These are phyloP conservation scores for Todiramphus saurophagus DNA, from an alignment of 2,113 vertebrate genomes.

Conservation along the genomic window DNA sequence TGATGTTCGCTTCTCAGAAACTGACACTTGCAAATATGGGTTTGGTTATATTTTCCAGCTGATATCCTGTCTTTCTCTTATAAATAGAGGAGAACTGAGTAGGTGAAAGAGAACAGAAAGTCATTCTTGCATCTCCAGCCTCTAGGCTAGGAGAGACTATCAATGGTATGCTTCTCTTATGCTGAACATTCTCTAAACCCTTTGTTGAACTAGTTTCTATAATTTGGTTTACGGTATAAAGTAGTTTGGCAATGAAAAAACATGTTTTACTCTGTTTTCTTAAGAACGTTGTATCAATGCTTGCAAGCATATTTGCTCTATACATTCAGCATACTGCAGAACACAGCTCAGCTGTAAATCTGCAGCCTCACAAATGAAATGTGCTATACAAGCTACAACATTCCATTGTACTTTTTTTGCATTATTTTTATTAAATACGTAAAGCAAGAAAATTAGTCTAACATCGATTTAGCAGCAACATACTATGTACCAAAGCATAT, in stretches of 20 bases:
- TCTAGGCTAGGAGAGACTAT: not conserved
- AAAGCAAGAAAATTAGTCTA: not conserved
- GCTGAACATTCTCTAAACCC: not conserved
- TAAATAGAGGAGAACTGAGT: not conserved
- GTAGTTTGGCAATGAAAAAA: not conserved
- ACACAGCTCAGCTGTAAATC: not conserved
- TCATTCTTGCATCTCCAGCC: not conserved
- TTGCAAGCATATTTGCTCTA: not conserved
- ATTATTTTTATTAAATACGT: not conserved
- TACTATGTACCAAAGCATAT: not conserved
- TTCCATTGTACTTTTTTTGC: not conserved
- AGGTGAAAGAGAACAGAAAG: not conserved
- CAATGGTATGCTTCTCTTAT: not conserved
- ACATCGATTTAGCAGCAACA: not conserved
- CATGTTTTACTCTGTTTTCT: not conserved
- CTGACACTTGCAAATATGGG: not conserved
- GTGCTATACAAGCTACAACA: not conserved
- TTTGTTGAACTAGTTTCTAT: not conserved
- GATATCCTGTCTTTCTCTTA: not conserved
- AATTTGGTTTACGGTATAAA: not conserved
- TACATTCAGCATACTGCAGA: not conserved
- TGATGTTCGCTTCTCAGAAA: not conserved
- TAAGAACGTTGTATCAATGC: not conserved
- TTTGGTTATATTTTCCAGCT: not conserved
- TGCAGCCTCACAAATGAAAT: not conserved